phyloP scores from a whole-genome alignment of 2,113 vertebrate species.

The Erpornis zantholeuca region DNA sequence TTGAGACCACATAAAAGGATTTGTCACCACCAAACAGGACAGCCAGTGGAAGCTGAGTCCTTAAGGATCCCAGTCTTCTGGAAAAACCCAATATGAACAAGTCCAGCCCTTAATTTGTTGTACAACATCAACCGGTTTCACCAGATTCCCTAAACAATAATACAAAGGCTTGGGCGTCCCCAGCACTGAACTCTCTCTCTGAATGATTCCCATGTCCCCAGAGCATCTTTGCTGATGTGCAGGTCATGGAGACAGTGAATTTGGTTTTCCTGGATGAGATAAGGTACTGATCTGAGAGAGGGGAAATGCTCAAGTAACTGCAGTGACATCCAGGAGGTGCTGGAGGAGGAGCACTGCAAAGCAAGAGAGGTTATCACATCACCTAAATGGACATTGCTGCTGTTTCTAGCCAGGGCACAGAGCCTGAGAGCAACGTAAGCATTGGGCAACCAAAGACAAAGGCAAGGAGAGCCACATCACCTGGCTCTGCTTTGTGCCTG shows the following conservation, averaged over 20 bases:
- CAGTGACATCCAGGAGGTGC: not conserved
- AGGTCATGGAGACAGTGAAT: not conserved
- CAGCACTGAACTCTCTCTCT: not conserved
- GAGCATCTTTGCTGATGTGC: not conserved
- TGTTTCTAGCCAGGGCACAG: not conserved
- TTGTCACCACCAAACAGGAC: not conserved
- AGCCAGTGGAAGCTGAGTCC: not conserved
- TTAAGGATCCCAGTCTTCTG: not conserved
- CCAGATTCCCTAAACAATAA: not conserved
- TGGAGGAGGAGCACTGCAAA: not conserved
- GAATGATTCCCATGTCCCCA: fast-evolving
- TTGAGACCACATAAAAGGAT: not conserved
- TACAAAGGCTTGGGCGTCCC: not conserved
- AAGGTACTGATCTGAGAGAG: not conserved
- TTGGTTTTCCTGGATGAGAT: not conserved
- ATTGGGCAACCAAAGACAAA: not conserved
- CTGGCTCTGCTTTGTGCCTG: not conserved
- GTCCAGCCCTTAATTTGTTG: not conserved
- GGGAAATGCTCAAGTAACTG: not conserved
- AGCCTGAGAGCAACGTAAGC: not conserved
- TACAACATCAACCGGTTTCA: not conserved
- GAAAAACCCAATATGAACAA: not conserved
- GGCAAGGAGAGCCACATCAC: not conserved
- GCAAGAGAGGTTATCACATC: not conserved
- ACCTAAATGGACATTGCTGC: not conserved